phyloP scores from a whole-genome alignment of 2,888 invertebrate genomes.

The Tachystola acroxantha region DNA sequence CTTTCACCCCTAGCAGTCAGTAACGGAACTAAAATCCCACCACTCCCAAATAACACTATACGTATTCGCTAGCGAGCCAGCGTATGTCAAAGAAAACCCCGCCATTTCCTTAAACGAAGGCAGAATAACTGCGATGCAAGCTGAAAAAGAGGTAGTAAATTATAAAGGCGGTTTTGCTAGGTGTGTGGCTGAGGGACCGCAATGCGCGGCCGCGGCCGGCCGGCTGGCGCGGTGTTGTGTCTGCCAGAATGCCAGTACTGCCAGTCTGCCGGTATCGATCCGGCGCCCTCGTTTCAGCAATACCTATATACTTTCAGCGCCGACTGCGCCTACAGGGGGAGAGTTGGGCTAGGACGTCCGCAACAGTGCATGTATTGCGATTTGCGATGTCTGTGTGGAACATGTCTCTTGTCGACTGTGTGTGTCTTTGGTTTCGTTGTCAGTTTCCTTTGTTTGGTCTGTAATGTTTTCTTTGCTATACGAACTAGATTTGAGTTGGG shows the following conservation, averaged over 20 bases:
- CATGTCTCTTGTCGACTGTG: not conserved
- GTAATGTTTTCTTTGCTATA: no score
- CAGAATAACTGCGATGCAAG: no score
- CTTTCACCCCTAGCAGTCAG: no score
- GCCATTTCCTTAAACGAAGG: no score
- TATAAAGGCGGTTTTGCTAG: not conserved
- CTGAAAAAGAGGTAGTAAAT: no score
- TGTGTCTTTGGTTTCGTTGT: not conserved
- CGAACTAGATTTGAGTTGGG: no score
- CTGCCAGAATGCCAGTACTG: slow-evolving; percentile 52
- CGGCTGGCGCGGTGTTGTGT: slow-evolving; percentile 8
- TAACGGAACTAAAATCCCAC: no score
- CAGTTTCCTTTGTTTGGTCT: no score
- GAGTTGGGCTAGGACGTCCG: slow-evolving; percentile 1
- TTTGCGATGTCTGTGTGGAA: not conserved
- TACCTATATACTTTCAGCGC: slow-evolving; percentile 40
- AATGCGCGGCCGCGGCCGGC: slow-evolving; percentile 12
- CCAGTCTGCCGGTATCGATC: slow-evolving; percentile 78
- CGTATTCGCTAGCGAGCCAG: no score
- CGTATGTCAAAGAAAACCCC: no score
- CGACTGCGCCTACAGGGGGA: slow-evolving; percentile 46
- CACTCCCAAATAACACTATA: no score
- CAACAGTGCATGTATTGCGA: not conserved
- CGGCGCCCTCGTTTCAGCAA: slow-evolving; percentile 56
- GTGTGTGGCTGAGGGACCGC: slow-evolving; percentile 9